Percentiles rank a stretch among this genome's conserved stretches.
Conservation (phyloP, 2,113 vertebrate species). For the Leuciscus idus region DNA sequence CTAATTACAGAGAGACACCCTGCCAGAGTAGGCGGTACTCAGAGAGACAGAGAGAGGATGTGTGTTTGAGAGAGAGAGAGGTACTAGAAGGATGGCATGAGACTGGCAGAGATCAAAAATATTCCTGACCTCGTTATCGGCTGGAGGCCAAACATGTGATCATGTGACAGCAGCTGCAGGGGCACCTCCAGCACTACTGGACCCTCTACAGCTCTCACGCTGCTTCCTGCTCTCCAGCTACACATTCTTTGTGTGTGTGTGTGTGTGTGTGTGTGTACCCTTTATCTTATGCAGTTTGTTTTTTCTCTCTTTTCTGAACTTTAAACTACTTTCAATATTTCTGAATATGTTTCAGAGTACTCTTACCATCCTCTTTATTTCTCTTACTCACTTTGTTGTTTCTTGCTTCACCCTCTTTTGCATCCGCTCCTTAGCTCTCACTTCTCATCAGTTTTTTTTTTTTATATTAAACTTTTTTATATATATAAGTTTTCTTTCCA, state of each 20-base stretch:
- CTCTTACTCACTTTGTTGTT: background rate
- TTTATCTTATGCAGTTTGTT: background rate
- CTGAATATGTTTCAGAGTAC: background rate
- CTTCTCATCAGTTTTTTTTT: background rate
- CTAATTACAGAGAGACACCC: conserved; percentile 36
- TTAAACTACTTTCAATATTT: background rate
- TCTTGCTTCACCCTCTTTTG: background rate
- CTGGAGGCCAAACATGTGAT: conserved; percentile 23
- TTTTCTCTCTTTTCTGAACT: background rate
- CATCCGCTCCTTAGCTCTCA: background rate
- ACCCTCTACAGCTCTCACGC: background rate
- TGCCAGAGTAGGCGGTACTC: background rate
- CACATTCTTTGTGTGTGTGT: background rate
- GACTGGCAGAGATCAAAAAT: conserved; percentile 47
- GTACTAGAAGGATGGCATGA: background rate
- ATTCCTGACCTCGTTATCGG: conserved; percentile 44
- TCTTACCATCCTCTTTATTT: background rate
- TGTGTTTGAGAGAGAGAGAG: background rate
- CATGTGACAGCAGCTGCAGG: conserved; percentile 50
- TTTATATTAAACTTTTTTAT: too few species aligned
- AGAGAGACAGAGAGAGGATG: background rate
- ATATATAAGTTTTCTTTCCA: too few species aligned
- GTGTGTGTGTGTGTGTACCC: background rate
- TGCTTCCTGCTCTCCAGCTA: background rate
- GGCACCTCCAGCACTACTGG: background rate